phyloP scores from a whole-genome alignment of 2,797 vertebrate genomes.

The Syngnathus rostellatus region DNA sequence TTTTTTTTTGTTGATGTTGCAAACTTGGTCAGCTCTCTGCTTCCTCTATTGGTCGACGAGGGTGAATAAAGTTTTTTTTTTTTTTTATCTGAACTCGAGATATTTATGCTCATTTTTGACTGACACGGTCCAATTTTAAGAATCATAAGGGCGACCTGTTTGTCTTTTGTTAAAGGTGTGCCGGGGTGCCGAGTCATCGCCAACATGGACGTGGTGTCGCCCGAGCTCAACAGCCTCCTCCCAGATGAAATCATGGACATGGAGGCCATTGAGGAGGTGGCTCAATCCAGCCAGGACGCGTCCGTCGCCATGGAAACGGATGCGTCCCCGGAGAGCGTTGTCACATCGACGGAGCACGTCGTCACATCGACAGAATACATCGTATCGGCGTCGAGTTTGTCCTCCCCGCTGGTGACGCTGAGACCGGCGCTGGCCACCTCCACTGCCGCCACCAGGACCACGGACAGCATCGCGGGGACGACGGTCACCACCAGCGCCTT shows the following conservation, averaged over 20 bases:
- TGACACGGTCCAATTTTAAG: background rate
- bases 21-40: background rate
- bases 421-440: conserved; percentile 59
- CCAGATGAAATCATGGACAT: conserved; percentile 99
- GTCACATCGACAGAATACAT: conserved; percentile 28
- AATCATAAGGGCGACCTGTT: no score
- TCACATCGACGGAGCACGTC: conserved; percentile 31
- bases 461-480: conserved; percentile 50
- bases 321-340: conserved; percentile 70
- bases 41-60: background rate
- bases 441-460: conserved; percentile 54
- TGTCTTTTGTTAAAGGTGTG: background rate
- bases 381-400: conserved; percentile 58
- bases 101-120: background rate
- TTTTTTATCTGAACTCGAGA: background rate
- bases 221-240: conserved; percentile 94
- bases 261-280: conserved; percentile 81
- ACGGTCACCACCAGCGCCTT: conserved; percentile 60
- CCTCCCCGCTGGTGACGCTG: conserved; percentile 46
- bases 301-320: conserved; percentile 96
- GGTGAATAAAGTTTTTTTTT: background rate
- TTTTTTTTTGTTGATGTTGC: no score
- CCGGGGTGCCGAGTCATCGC: conserved; percentile 47
- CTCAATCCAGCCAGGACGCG: conserved; percentile 68
- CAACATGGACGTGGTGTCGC: conserved; percentile 92